Evolutionary conservation across 2,113 vertebrate species (phyloP).

Genomic region (Trichechus manatus): DNA sequence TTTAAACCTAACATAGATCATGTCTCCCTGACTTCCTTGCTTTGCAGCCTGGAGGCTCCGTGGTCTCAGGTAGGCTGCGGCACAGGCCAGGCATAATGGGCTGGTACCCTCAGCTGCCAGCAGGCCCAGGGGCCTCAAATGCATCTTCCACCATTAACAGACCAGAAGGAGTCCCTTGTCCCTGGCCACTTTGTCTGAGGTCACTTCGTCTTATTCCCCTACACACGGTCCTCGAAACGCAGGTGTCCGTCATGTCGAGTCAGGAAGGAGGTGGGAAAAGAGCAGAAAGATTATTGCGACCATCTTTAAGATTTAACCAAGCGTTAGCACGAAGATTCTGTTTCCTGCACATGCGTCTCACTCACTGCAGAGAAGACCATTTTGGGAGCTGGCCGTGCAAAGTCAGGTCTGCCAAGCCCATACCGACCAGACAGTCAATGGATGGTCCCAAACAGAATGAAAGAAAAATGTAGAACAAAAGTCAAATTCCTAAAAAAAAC

Average conservation of each 20-base stretch:
- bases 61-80: background rate
- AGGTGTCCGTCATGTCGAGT: background rate
- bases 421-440: background rate
- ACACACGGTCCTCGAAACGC: background rate
- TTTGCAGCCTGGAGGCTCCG: too few relatives aligned
- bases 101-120: background rate
- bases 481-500: too few relatives aligned
- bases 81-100: background rate
- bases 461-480: too few relatives aligned
- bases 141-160: background rate
- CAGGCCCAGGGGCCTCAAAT: background rate
- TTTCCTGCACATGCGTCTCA: background rate
- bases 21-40: background rate
- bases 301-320: background rate
- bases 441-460: too few relatives aligned
- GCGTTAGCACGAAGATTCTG: background rate
- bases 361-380: background rate
- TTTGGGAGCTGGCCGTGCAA: background rate
- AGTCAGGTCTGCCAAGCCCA: background rate
- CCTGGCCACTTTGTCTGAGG: background rate
- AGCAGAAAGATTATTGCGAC: background rate
- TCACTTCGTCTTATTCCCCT: background rate
- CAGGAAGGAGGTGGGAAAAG: background rate
- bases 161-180: background rate
- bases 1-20: background rate